A percentile compares a stretch with the other conserved stretches of the same genome.
Conservation (phyloP, 2,113 vertebrate species). For the Lepidothrix coronata region DNA sequence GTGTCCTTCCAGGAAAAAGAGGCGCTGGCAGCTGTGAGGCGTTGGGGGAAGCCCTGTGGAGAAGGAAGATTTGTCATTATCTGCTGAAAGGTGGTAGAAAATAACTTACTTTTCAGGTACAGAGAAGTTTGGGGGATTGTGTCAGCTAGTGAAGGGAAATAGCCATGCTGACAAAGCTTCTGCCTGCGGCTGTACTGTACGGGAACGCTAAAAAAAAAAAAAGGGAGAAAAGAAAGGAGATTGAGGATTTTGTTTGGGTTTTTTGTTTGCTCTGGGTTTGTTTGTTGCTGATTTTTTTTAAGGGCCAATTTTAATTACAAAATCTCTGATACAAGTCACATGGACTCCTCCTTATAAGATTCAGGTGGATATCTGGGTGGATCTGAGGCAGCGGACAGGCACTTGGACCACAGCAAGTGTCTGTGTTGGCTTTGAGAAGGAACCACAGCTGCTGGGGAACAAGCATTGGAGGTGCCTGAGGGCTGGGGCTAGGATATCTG, state of each 20-base stretch:
- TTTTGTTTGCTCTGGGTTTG: background rate
- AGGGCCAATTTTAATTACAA: background rate
- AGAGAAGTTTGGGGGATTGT: background rate
- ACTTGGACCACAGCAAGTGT: background rate
- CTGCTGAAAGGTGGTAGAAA: background rate
- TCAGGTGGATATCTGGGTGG: background rate
- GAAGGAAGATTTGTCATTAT: background rate
- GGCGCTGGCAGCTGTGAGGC: background rate
- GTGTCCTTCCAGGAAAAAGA: background rate
- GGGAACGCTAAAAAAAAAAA: background rate
- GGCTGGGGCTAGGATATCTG: background rate
- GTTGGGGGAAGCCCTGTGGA: background rate
- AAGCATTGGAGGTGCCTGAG: background rate
- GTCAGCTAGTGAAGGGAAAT: background rate
- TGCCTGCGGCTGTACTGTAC: background rate
- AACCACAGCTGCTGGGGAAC: too few species aligned
- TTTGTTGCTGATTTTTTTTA: background rate
- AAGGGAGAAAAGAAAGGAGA: background rate
- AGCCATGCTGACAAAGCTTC: accelerated
- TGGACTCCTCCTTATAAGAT: background rate
- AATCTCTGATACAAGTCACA: background rate
- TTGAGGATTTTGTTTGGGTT: background rate
- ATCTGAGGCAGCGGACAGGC: background rate
- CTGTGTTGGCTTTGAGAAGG: background rate
- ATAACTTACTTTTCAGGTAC: background rate